Evolutionary conservation across 2,113 vertebrate species (phyloP).

Genomic region (Poeciliopsis prolifica): DNA sequence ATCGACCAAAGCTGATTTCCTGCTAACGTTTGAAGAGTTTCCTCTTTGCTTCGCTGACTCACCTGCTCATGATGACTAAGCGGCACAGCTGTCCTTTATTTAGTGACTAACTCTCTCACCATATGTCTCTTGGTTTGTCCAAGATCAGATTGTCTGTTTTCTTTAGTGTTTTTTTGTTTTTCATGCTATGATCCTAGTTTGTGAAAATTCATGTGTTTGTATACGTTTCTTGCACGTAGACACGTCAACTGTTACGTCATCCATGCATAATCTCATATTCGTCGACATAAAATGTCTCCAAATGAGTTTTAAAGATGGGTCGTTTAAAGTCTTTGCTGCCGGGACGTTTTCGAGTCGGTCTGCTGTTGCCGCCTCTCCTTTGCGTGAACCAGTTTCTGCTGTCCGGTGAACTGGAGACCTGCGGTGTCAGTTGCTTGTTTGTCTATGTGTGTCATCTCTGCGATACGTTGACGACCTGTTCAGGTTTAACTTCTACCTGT

Average conservation of each 20-base stretch:
- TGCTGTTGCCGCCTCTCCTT: neutral
- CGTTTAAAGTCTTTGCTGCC: neutral
- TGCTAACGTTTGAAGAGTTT: neutral
- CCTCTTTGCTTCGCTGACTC: neutral
- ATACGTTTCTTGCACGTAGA: neutral
- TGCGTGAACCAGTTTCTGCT: conserved; percentile 1
- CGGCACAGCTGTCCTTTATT: neutral
- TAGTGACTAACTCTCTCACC: neutral
- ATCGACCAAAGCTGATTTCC: neutral
- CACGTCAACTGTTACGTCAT: neutral
- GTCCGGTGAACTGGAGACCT: neutral
- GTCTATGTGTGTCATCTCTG: conserved; percentile 14
- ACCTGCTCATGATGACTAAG: neutral
- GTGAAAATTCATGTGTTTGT: neutral
- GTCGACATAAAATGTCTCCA: neutral
- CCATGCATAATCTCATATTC: neutral
- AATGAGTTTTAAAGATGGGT: neutral
- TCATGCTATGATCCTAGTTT: neutral
- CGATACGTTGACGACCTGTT: neutral
- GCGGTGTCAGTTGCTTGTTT: conserved; percentile 1
- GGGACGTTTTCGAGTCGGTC: neutral
- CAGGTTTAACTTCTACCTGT: neutral
- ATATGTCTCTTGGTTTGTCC: neutral
- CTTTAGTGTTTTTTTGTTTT: neutral
- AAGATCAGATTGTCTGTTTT: neutral